A percentile compares a stretch with the other conserved stretches of the same genome.
These are phyloP conservation scores for Sesamia inferens DNA, from an alignment of 2,888 invertebrate genomes.

Conservation along the genomic window DNA sequence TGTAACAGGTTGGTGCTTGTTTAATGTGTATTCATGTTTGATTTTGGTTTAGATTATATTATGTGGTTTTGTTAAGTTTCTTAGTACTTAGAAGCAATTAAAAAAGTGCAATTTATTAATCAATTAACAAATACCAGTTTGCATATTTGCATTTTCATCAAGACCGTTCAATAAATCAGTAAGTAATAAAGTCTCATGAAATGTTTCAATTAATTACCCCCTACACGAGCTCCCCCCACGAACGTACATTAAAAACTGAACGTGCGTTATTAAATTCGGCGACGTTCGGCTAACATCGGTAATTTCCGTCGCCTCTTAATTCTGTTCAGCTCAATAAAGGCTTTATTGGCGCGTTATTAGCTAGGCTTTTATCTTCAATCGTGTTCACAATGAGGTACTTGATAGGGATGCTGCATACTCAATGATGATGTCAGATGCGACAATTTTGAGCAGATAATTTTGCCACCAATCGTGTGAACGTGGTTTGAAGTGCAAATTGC, in stretches of 20 bases:
- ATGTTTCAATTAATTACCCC: conserved; percentile 70
- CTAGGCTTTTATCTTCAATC: conserved; percentile 75
- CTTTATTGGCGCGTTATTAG: conserved; percentile 77
- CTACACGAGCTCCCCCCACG: conserved; percentile 58
- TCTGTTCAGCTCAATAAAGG: conserved; percentile 77
- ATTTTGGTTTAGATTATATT: conserved; percentile 30
- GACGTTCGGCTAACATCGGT: conserved; percentile 68
- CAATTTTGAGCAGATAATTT: neutral
- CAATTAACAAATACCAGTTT: neutral
- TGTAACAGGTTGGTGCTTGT: conserved; percentile 58
- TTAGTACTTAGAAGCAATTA: too few species aligned
- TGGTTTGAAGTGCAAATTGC: neutral
- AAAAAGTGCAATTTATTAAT: neutral
- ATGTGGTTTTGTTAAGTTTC: neutral
- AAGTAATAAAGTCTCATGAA: conserved; percentile 62
- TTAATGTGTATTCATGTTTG: conserved; percentile 51
- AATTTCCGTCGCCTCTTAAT: conserved; percentile 73
- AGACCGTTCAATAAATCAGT: conserved; percentile 57
- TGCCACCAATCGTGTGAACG: neutral
- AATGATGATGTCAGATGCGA: conserved; percentile 43
- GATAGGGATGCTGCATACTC: conserved; percentile 62
- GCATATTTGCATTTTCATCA: conserved; percentile 11
- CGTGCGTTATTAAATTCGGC: conserved; percentile 69
- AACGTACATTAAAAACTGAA: conserved; percentile 70
- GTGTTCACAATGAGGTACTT: conserved; percentile 75